Evolutionary conservation across 2,888 invertebrate genomes (phyloP), one percentile per base, ranked within the genome.

Genomic region (Hypercompe scribonia): DNA sequence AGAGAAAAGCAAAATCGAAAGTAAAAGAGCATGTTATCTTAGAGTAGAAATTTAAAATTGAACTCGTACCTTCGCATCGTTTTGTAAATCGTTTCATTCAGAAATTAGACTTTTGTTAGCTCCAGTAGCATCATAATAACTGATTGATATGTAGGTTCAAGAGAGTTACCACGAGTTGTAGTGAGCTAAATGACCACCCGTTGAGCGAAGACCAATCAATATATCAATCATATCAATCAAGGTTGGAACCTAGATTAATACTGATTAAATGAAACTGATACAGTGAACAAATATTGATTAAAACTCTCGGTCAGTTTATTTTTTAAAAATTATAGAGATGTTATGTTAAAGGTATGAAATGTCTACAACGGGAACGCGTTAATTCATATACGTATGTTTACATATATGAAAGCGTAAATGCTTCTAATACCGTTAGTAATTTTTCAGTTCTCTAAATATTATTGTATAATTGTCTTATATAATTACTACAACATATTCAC

Each of bases 151-250:
- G 50, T 18, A 50, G 36, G 13, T n/a, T 15, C 15, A 28, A 18
- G 50, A n/a, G 28, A 64, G 64, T 33, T 64, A 54, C 42, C 39
- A 54, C 36, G 61, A 42, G 33, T n/a, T 66, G 61, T 58, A n/a
- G 65, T 24, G 73, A 77, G 71, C 65, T 69, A 73, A 80, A 70
- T 72, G 78, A 80, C 84, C 81, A 65, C 83, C 83, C 58, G 76
- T 28, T 34, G 78, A 70, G 71, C 70, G 24, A 77, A 70, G 73
- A 74, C 66, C n/a, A n/a, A n/a, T n/a, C n/a, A n/a, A 68, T 75
- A 80, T 74, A 69, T 78, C 46, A 68, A 50, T 70, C 80, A 67
- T 46, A 46, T 46, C 46, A 46, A 39, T 42, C 13, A 71, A 46
- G 65, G 24, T 58, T 65, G 64, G 72, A 28, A 63, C 70, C 72